phyloP scores from a whole-genome alignment of 2,113 vertebrate species.

The Xiphophorus couchianus region DNA sequence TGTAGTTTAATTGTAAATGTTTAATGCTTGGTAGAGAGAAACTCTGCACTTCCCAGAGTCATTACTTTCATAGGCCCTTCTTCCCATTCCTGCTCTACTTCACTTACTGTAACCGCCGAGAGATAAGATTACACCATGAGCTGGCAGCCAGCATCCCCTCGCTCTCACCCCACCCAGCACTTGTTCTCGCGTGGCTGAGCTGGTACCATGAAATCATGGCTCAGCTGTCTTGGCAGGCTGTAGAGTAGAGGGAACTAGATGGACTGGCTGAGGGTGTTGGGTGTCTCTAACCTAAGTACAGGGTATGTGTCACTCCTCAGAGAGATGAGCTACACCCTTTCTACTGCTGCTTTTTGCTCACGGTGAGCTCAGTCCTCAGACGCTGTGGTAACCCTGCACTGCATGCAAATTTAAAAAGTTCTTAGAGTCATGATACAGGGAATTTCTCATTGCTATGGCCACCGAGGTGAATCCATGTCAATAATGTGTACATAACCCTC shows the following conservation, averaged over 20 bases:
- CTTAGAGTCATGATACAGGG: constrained; percentile 37
- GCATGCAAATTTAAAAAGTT: constrained; percentile 41
- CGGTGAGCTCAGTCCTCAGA: constrained; percentile 55
- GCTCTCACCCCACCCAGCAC: constrained; percentile 44
- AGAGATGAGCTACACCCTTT: constrained; percentile 53
- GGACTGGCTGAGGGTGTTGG: constrained; percentile 56
- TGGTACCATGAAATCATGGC: constrained; percentile 67
- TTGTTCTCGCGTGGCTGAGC: constrained; percentile 28
- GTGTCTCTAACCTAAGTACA: constrained; percentile 63
- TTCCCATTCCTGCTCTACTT: constrained; percentile 59
- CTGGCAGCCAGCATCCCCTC: constrained; percentile 53
- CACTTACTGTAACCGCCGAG: constrained; percentile 73
- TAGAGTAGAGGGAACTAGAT: constrained; percentile 17
- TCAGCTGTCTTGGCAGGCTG: constrained; percentile 58
- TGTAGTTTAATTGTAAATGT: constrained; percentile 49
- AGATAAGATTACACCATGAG: constrained; percentile 70
- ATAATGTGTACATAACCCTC: constrained; percentile 20
- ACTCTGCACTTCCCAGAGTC: constrained; percentile 60
- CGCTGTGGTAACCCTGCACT: constrained; percentile 50
- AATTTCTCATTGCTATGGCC: constrained; percentile 40
- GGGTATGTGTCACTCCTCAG: constrained; percentile 58
- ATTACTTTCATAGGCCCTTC: constrained; percentile 51
- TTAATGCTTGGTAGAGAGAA: constrained; percentile 37
- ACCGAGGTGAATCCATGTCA: constrained; percentile 34
- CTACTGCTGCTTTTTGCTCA: constrained; percentile 35